A percentile compares a stretch with the other conserved stretches of the same genome.
These are phyloP conservation scores for Uromys caudimaculatus DNA, from an alignment of 2,797 vertebrate species.

Conservation along the genomic window DNA sequence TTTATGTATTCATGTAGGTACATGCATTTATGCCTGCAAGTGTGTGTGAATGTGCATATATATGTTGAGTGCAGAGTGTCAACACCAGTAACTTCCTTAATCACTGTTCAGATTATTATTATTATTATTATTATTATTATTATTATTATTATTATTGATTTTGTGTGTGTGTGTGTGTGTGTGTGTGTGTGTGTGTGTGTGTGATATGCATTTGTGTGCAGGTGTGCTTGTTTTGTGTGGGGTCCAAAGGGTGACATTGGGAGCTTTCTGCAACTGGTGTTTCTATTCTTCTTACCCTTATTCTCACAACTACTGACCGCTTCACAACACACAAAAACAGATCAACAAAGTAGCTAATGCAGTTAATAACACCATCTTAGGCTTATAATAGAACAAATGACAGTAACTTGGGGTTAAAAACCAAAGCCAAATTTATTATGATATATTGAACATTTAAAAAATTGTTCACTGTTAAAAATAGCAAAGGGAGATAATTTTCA, in stretches of 20 bases:
- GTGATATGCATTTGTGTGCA: background rate
- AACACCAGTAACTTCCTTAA: background rate
- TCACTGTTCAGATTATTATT: background rate
- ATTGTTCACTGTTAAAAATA: conserved; percentile 48
- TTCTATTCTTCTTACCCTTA: background rate
- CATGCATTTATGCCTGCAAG: background rate
- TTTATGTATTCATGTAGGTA: background rate
- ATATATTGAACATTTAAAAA: background rate
- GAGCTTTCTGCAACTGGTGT: background rate
- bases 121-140: background rate
- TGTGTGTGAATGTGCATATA: background rate
- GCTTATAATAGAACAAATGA: background rate
- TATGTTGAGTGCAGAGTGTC: background rate
- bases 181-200: background rate
- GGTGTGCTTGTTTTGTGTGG: background rate
- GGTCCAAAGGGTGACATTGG: background rate
- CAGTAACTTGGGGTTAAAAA: conserved; percentile 15
- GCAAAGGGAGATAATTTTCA: background rate
- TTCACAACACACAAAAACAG: background rate
- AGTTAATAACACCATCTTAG: background rate
- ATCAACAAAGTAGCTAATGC: background rate
- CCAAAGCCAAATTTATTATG: conserved; percentile 2
- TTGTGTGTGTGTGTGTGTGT: background rate
- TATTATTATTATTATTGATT: background rate
- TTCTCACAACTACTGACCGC: background rate